Evolutionary conservation across 2,797 vertebrate genomes (phyloP), one percentile per base, ranked within the genome.

Genomic region (Amblyopsis hoosieri): DNA sequence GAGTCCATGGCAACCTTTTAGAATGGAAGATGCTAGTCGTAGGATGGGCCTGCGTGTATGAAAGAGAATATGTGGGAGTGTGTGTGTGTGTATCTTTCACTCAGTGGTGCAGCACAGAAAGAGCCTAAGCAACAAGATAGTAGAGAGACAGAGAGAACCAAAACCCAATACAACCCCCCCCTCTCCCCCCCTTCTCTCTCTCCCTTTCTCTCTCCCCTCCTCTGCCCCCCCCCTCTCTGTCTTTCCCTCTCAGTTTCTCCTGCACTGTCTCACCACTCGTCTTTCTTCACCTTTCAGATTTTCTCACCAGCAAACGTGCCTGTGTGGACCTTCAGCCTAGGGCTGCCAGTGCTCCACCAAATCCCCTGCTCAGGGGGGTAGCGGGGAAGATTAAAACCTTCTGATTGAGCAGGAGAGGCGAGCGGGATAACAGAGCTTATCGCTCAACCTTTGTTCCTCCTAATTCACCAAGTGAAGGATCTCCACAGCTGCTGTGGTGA

Each of bases 231-330:
- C 2, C 23, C 53, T 13, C 17, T 6, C 52, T 31, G 12, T 33
- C 53, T n/a, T 31, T 45, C 62, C 62, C 53, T 48, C 57, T 37
- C 37, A n/a, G 23, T 19, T 54, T 29, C 23, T 71, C 75, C 60
- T 72, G 75, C 71, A 49, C 54, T 67, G 82, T 80, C 90, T 90
- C 73, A 89, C 79, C 72, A 12, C 62, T 80, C 73, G 80, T 88
- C 67, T 85, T 90, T 58, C 86, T 85, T 89, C 84, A 89, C 90
- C 86, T 91, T 90, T 66, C 79, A 93, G 92, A 86, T 89, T 81
- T 76, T 85, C 77, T 45, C 79, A 57, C 75, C 54, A 74, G 75
- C 57, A 37, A 37, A 87, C 82, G 76, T 84, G 80, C 67, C 23
- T 23, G 23, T 23, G 72, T 72, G 77, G 88, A 89, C 83, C 85